These are phyloP conservation scores for Phyllotreta striolata DNA, from an alignment of 2,888 invertebrate species.

Conservation along the genomic window DNA sequence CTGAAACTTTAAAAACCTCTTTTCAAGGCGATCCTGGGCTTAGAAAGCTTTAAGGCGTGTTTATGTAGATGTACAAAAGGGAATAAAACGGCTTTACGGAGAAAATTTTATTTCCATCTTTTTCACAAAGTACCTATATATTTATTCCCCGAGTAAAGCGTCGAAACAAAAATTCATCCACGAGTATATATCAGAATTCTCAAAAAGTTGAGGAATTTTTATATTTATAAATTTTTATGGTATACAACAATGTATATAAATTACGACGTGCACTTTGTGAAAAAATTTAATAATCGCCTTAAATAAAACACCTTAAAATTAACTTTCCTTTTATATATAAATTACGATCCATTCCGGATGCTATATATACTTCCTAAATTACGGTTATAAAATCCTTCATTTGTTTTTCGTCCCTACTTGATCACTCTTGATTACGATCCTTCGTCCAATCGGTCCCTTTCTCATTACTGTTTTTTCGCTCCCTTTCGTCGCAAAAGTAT, in stretches of 20 bases:
- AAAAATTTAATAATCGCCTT: no score
- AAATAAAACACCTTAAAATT: constrained; percentile 5
- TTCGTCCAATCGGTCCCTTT: constrained; percentile 8
- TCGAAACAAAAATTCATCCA: no score
- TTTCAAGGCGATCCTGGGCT: constrained; percentile 5
- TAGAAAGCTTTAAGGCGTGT: constrained; percentile 19
- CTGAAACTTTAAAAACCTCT: constrained; percentile 7
- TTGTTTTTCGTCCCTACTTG: constrained; percentile 26
- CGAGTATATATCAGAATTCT: no score
- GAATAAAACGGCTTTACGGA: constrained; percentile 4
- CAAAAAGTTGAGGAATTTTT: no score
- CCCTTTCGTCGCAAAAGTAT: constrained; percentile 9
- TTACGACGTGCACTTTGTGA: no score
- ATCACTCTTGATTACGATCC: constrained; percentile 15
- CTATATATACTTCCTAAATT: constrained; percentile 18
- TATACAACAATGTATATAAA: no score
- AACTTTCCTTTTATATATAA: constrained; percentile 24
- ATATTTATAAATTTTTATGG: no score
- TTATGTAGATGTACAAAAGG: constrained; percentile 13
- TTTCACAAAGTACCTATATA: background rate
- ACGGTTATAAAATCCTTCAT: constrained; percentile 23
- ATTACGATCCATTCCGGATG: constrained; percentile 17
- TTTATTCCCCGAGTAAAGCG: no score
- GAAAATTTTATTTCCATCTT: constrained; percentile 9
- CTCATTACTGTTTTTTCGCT: constrained; percentile 17